These are phyloP conservation scores for Synergus itoensis DNA, from an alignment of 2,888 invertebrate species.

Conservation along the genomic window DNA sequence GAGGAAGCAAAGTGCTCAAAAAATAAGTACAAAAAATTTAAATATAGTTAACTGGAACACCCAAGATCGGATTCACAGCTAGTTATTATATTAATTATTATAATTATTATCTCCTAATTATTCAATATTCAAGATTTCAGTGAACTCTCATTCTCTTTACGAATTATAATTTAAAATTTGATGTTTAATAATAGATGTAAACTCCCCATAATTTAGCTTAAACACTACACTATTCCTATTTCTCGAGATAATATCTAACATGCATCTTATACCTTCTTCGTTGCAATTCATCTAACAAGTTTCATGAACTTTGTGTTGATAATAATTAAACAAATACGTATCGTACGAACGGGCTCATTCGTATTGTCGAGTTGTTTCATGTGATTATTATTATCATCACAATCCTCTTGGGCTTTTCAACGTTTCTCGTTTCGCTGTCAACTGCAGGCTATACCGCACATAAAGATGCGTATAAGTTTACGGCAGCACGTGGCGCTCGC, in stretches of 20 bases:
- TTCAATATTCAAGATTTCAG: no score
- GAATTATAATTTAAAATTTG: no score
- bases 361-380: neutral
- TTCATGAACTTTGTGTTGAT: neutral
- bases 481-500: slow-evolving; percentile 37
- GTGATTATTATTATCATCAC: slow-evolving; percentile 31
- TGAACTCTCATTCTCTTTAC: no score
- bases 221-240: neutral
- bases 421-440: slow-evolving; percentile 27
- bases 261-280: neutral
- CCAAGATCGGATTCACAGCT: no score
- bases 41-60: no score
- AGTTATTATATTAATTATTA: no score
- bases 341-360: neutral
- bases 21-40: no score
- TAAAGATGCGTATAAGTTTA: slow-evolving; percentile 33
- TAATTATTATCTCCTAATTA: no score
- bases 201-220: neutral
- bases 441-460: slow-evolving; percentile 12
- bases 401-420: slow-evolving; percentile 3
- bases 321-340: no score
- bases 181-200: neutral
- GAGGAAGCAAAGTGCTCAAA: no score
- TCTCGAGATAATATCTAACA: neutral
- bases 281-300: neutral